A percentile compares a stretch with the other conserved stretches of the same genome.
phyloP scores from a whole-genome alignment of 2,888 invertebrate genomes.

The Aphidoletes aphidimyza region DNA sequence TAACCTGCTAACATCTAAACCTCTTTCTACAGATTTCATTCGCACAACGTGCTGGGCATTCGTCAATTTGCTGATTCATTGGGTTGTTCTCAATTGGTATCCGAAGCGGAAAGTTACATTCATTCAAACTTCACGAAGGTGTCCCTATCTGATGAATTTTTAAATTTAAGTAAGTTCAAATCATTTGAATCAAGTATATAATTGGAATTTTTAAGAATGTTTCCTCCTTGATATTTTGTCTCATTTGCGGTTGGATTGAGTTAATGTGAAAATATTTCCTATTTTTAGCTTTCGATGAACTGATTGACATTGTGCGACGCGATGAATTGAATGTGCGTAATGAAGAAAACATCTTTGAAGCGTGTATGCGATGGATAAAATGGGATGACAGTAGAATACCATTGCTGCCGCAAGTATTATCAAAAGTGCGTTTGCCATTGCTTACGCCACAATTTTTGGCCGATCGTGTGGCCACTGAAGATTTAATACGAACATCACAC shows the following conservation, averaged over 20 bases:
- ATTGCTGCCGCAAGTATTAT: slow-evolving; percentile 76
- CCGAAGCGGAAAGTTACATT: slow-evolving; percentile 81
- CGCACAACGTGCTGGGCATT: slow-evolving; percentile 83
- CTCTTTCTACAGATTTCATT: slow-evolving; percentile 72
- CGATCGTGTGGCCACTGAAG: slow-evolving; percentile 82
- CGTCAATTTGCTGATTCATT: slow-evolving; percentile 83
- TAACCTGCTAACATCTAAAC: too few species aligned
- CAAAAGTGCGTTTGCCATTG: slow-evolving; percentile 81
- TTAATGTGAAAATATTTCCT: neutral
- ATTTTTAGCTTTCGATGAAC: slow-evolving; percentile 68
- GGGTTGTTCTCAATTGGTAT: slow-evolving; percentile 75
- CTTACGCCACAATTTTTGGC: slow-evolving; percentile 84
- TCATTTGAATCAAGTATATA: too few species aligned
- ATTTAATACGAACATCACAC: slow-evolving; percentile 79
- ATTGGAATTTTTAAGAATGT: too few species aligned
- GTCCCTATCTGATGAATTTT: slow-evolving; percentile 80
- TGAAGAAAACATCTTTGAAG: slow-evolving; percentile 87
- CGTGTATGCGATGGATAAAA: slow-evolving; percentile 83
- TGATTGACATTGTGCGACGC: slow-evolving; percentile 75
- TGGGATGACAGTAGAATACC: slow-evolving; percentile 71
- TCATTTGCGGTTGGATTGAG: neutral
- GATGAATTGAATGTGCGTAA: slow-evolving; percentile 81
- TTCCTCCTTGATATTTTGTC: neutral
- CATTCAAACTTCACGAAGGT: slow-evolving; percentile 83
- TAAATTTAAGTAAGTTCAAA: slow-evolving; percentile 66